Evolutionary conservation across 2,113 vertebrate genomes (phyloP), one percentile per base, ranked within the genome.

Genomic region (Ifrita kowaldi): DNA sequence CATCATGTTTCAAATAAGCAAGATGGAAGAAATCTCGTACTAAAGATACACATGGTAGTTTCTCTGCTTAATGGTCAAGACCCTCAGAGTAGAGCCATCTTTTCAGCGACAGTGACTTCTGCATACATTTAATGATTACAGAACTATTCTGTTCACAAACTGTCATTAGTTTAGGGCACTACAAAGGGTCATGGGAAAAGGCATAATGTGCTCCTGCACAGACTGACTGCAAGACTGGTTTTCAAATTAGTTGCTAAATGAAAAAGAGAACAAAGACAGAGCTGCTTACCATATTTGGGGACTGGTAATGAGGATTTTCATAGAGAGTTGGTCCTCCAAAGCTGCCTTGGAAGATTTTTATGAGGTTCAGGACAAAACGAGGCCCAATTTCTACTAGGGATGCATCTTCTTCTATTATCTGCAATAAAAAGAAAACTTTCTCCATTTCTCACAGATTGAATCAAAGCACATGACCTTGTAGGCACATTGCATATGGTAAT

Each of bases 381-480:
- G 99, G 99, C 44, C 99, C 99, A 49, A 99, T 99, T 98, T 99
- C 99, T 83, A 99, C 99, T 15, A 99, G 97, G 86, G 99, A 98
- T 35, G 98, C 99, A 73, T 99, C 99, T 95, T 99, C 99, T 96
- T 99, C 99, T 73, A 99, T 99, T 52, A 99, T 99, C 99, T 99
- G 93, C 47, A 96, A 93, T 35, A 83, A 91, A 96, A 84, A 85
- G 6, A 76, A 84, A 13, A 44, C 2, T 41, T 76, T 9, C 17
- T 55, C 52, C 0, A 28, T 53, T 78, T 78, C 32, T 75, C 18
- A 56, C 1, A 2, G 28, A 62, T 8, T 3, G 2, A 82, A 59
- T 75, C 17, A 12, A 59, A 63, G 23, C 15, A 6, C 3, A 35
- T 13, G 13, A 70, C 13, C 37, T 60, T 13, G 5, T 3, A 37